A percentile compares a stretch with the other conserved stretches of the same genome.
Evolutionary conservation across 2,797 vertebrate genomes (phyloP).

Genomic region (Borostomias antarcticus): DNA sequence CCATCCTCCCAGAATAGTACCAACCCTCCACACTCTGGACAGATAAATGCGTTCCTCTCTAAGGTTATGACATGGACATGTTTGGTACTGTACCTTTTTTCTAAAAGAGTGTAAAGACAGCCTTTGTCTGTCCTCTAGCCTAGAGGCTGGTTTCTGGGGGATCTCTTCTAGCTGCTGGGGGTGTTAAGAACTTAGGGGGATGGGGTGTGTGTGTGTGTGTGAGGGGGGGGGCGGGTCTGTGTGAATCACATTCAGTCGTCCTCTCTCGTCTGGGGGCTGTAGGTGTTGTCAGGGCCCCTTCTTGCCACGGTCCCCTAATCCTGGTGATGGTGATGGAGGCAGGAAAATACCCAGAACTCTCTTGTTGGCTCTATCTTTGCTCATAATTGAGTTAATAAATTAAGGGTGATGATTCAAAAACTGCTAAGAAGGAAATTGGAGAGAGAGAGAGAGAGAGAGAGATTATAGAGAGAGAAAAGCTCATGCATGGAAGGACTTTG

Average conservation of each 20-base stretch:
- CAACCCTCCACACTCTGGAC: no score
- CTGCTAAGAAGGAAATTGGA: slow-evolving; percentile 44
- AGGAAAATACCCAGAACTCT: slow-evolving; percentile 42
- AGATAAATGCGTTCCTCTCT: not conserved
- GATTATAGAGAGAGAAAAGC: slow-evolving; percentile 19
- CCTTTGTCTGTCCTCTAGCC: not conserved
- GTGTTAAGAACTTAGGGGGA: not conserved
- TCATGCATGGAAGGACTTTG: slow-evolving; percentile 47
- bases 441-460: slow-evolving; percentile 23
- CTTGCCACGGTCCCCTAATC: slow-evolving; percentile 20
- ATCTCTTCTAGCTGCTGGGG: no score
- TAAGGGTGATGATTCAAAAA: slow-evolving; percentile 52
- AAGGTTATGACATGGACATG: not conserved
- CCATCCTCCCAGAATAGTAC: no score
- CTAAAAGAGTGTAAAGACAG: not conserved
- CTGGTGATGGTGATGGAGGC: slow-evolving; percentile 38
- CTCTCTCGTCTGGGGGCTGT: slow-evolving; percentile 9
- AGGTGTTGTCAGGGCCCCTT: slow-evolving; percentile 19
- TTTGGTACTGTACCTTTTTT: not conserved
- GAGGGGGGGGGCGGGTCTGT: not conserved
- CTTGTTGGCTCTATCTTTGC: slow-evolving; percentile 41
- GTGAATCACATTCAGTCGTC: no score
- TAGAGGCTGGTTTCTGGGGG: not conserved
- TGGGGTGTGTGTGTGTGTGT: not conserved
- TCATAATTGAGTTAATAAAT: slow-evolving; percentile 65